These are phyloP conservation scores for Ptychoptera albimana DNA, from an alignment of 2,888 invertebrate species.

Conservation along the genomic window DNA sequence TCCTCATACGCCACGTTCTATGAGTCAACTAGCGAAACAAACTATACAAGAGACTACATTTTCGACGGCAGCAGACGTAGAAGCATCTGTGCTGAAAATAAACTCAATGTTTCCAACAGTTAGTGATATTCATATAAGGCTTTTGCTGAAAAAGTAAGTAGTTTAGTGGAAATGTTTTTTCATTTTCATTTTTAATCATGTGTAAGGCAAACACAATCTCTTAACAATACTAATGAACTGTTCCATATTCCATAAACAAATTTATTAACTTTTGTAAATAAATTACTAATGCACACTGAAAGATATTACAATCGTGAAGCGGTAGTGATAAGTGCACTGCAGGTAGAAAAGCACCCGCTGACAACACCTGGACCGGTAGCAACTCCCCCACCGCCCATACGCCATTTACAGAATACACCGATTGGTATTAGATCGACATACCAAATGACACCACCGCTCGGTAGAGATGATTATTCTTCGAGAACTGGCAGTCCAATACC, in stretches of 20 bases:
- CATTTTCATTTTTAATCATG: too few relatives aligned
- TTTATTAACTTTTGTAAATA: neutral
- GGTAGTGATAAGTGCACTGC: conserved; percentile 80
- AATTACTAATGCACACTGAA: conserved; percentile 11
- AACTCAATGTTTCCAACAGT: conserved; percentile 84
- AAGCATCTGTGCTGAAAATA: conserved; percentile 62
- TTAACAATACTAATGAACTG: neutral
- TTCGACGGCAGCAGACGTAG: conserved; percentile 39
- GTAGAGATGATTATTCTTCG: conserved; percentile 28
- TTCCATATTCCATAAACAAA: too few relatives aligned
- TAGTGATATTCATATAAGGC: conserved; percentile 71
- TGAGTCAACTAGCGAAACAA: conserved; percentile 20
- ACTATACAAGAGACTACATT: conserved; percentile 43
- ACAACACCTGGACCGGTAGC: conserved; percentile 72
- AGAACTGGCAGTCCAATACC: conserved; percentile 38
- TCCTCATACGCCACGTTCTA: conserved; percentile 19
- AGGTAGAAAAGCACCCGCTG: conserved; percentile 83
- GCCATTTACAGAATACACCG: conserved; percentile 38
- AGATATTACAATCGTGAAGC: conserved; percentile 89
- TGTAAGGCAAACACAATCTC: too few relatives aligned
- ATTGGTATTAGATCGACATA: conserved; percentile 37
- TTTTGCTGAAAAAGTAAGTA: conserved; percentile 76
- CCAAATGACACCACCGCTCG: conserved; percentile 52
- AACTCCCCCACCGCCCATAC: conserved; percentile 47
- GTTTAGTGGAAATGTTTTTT: too few relatives aligned